Evolutionary conservation across 2,113 vertebrate species (phyloP), one percentile per base, ranked within the genome.

Genomic region (Colossoma macropomum): DNA sequence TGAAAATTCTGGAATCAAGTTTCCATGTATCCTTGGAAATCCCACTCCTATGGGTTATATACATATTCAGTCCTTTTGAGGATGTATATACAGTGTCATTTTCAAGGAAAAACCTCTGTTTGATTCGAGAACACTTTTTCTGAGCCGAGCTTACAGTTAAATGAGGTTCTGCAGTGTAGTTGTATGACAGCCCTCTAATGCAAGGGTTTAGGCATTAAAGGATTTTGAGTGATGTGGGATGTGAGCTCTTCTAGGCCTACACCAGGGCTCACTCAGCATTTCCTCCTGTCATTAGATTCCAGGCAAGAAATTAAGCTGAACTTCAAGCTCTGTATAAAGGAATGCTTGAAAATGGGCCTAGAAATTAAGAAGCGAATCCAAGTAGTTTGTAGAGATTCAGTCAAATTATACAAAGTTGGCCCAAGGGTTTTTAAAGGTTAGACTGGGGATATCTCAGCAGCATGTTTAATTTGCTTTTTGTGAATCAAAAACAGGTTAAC

Each of bases 211-310:
- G 27, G 65, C 52, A 60, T 77, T 70, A 59, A 28, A n/a, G 48
- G 50, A 70, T 83, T 59, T 83, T 48, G 75, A 41, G 38, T 45
- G 60, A 65, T 65, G 75, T 77, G 23, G 41, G 34, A 75, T 77
- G 34, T 45, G 32, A 34, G 74, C 28, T 56, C 50, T 32, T 30
- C 10, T 5, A 54, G 50, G 27, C 73, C 25, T n/a, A n/a, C 62
- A 1, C n/a, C 3, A 11, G 50, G 41, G 27, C 54, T 75, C 27
- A 21, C 73, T 56, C 48, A 56, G 45, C 59, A 60, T 65, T 16
- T 68, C 21, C 27, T 23, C 28, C 41, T 52, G 63, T 34, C 52
- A 16, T 68, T 50, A 34, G 45, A 13, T 9, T 77, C 59, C 3
- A 41, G 27, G 75, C 75, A 41, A 19, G 54, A 76, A 75, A 75